phyloP scores from a whole-genome alignment of 2,888 invertebrate species.

The Dasysyrphus albostriatus region DNA sequence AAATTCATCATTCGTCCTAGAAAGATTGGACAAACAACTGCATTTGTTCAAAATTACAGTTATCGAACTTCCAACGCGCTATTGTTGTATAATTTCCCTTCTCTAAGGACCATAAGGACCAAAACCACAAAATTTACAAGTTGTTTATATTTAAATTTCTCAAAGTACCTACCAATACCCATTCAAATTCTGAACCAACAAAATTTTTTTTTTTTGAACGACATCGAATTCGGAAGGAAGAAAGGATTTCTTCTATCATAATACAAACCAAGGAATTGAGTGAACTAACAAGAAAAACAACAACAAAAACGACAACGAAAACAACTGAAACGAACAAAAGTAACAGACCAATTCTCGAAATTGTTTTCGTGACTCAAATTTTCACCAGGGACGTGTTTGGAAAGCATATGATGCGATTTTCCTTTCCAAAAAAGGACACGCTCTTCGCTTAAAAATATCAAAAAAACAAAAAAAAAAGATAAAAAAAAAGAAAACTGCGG shows the following conservation, averaged over 20 bases:
- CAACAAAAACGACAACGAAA: slow-evolving; percentile 63
- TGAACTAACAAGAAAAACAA: slow-evolving; percentile 61
- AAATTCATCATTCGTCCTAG: slow-evolving; percentile 68
- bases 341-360: slow-evolving; percentile 83
- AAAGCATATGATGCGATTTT: slow-evolving; percentile 84
- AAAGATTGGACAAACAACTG: slow-evolving; percentile 62
- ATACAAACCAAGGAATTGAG: slow-evolving; percentile 56
- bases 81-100: slow-evolving; percentile 55
- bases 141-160: slow-evolving; percentile 74
- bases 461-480: slow-evolving; percentile 17
- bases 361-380: slow-evolving; percentile 84
- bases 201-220: slow-evolving; percentile 25
- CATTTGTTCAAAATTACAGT: slow-evolving; percentile 68
- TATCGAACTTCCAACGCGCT: slow-evolving; percentile 51
- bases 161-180: slow-evolving; percentile 36
- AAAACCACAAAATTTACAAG: slow-evolving; percentile 73
- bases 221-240: slow-evolving; percentile 39
- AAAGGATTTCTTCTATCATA: slow-evolving; percentile 52
- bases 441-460: slow-evolving; percentile 13
- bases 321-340: slow-evolving; percentile 76
- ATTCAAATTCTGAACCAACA: not conserved
- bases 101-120: slow-evolving; percentile 26
- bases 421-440: slow-evolving; percentile 73
- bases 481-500: slow-evolving; percentile 39
- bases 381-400: slow-evolving; percentile 82